These are phyloP conservation scores for Nycteola revayana DNA, from an alignment of 2,888 invertebrate species.

Conservation along the genomic window DNA sequence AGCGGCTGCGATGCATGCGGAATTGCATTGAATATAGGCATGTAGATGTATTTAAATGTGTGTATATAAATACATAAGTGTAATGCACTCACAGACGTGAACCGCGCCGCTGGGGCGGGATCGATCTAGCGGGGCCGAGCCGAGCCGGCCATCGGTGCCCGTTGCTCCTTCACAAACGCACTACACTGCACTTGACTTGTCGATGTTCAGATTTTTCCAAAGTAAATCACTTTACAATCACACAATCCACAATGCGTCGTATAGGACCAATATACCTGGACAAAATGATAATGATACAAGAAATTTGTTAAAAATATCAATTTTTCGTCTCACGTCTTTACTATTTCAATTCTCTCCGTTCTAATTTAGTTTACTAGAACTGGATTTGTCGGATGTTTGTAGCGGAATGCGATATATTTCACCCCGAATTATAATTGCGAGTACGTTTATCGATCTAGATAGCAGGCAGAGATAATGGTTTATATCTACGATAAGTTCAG, in stretches of 20 bases:
- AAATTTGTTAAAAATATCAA: no score
- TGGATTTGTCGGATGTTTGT: constrained; percentile 8
- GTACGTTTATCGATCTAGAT: constrained; percentile 58
- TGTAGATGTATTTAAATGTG: no score
- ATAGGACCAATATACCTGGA: no score
- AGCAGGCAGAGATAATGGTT: constrained; percentile 46
- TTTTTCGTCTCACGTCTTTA: no score
- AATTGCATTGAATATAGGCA: constrained; percentile 21
- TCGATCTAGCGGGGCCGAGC: constrained; percentile 68
- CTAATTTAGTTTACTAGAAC: constrained; percentile 4
- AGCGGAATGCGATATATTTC: no score
- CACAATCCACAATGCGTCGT: constrained; percentile 25
- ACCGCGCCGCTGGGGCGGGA: constrained; percentile 55
- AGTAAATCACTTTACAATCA: constrained; percentile 24
- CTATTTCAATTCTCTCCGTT: no score
- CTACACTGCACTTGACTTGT: constrained; percentile 46
- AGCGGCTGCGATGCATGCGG: constrained; percentile 5
- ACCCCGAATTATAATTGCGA: constrained; percentile 1
- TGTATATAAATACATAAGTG: constrained; percentile 9
- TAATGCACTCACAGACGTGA: constrained; percentile 56
- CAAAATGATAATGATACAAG: no score
- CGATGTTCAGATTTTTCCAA: constrained; percentile 12
- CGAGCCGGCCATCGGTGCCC: constrained; percentile 50
- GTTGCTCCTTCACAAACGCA: constrained; percentile 31
- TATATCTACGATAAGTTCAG: constrained; percentile 51